phyloP scores from a whole-genome alignment of 2,888 invertebrate species.

The Eupsilia transversa region DNA sequence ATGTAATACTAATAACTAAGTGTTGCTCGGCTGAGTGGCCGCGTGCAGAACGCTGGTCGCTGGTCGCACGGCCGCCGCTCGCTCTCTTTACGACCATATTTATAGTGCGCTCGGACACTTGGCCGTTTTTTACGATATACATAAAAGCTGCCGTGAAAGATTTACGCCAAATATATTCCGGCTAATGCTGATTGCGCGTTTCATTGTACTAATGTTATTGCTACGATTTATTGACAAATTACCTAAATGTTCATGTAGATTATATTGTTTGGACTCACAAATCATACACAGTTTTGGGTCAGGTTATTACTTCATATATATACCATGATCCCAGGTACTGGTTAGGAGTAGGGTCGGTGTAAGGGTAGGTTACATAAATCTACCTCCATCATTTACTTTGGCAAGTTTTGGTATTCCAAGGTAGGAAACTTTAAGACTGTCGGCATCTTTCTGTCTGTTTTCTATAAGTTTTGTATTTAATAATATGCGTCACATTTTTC shows the following conservation, averaged over 20 bases:
- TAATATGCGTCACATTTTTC: background rate
- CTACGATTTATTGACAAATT: conserved; percentile 64
- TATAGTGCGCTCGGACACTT: conserved; percentile 87
- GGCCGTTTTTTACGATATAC: conserved; percentile 89
- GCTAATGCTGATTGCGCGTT: conserved; percentile 87
- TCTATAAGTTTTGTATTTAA: too few species aligned
- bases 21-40: background rate
- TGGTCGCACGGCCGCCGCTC: conserved; percentile 41
- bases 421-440: too few species aligned
- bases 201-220: conserved; percentile 82
- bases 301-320: background rate
- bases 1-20: conserved; percentile 25
- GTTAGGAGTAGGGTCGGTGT: too few species aligned
- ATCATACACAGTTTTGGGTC: conserved; percentile 29
- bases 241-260: conserved; percentile 70
- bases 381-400: background rate
- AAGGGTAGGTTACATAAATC: background rate
- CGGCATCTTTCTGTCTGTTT: background rate
- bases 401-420: background rate
- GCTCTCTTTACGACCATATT: conserved; percentile 85
- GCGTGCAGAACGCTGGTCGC: conserved; percentile 37
- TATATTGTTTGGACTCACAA: conserved; percentile 36
- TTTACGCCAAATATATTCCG: conserved; percentile 89
- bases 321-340: background rate
- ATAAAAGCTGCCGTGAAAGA: conserved; percentile 89